Evolutionary conservation across 2,888 invertebrate species (phyloP).

Genomic region (Eurytoma adleriae): DNA sequence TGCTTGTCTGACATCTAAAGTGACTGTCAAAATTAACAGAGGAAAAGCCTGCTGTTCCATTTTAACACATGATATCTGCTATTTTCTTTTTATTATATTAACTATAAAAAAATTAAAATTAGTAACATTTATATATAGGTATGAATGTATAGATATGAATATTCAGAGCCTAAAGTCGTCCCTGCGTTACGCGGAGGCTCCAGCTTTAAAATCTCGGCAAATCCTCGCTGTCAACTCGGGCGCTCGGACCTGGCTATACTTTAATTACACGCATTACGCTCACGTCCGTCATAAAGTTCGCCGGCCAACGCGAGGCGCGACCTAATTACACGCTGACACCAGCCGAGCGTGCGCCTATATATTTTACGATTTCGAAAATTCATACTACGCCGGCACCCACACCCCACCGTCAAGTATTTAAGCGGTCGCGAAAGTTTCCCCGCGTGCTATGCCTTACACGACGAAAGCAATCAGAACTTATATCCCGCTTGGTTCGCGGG

Average conservation of each 20-base stretch:
- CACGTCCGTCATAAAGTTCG: not conserved
- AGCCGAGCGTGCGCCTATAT: not conserved
- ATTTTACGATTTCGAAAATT: not conserved
- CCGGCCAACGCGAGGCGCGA: not conserved
- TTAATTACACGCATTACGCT: not conserved
- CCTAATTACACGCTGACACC: not conserved
- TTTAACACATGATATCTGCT: too few relatives aligned
- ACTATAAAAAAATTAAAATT: too few relatives aligned
- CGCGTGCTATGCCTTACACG: too few relatives aligned
- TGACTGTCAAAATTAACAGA: too few relatives aligned
- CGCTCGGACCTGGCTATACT: not conserved
- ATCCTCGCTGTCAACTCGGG: too few relatives aligned
- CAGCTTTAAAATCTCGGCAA: too few relatives aligned
- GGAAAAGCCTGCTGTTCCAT: too few relatives aligned
- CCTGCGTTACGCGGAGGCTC: too few relatives aligned
- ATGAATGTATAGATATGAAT: not conserved
- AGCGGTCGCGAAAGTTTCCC: not conserved
- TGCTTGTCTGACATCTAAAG: too few relatives aligned
- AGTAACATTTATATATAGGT: too few relatives aligned
- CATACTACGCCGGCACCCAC: not conserved
- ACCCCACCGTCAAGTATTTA: not conserved
- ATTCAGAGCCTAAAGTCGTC: not conserved
- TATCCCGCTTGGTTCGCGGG: not conserved
- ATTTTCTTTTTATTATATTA: too few relatives aligned
- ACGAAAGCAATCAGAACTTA: slow-evolving; percentile 13